Evolutionary conservation across 2,888 invertebrate species (phyloP), one percentile per base, ranked within the genome.

Genomic region (Eristalinus aeneus): DNA sequence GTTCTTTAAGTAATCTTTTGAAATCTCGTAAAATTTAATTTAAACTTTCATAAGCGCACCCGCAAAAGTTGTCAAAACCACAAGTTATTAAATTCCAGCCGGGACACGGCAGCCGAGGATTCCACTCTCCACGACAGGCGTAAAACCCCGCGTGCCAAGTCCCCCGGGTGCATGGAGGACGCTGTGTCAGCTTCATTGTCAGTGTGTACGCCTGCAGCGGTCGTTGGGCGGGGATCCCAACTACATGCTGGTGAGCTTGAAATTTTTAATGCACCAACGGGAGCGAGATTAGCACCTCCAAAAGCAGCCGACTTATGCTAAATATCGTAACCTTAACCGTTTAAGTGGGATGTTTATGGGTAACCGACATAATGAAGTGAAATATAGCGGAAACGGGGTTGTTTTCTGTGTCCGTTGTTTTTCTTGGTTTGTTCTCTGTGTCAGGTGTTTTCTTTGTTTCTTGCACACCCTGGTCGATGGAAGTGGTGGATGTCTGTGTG

Each of bases 281-380:
- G 56, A 46, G 1, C n/a, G 6, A 16, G 46, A 56, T 56, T 56
- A 56, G 23, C 23, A 11, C 56, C 12, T 56, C 22, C 56, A 27
- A 56, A 56, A 56, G 56, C 12, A 56, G 23, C 22, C 10, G 23
- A 56, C 56, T 46, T 31, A 34, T 61, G 32, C 56, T 58, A 23
- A 69, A 72, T 73, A 72, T 67, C 22, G 31, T 61, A 77, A 34
- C 72, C 67, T 68, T 58, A 54, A 60, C 53, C 31, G 23, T 46
- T 61, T 53, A 36, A 46, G 34, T 61, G 23, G 53, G 61, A 68
- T 34, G 53, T 61, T 63, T 54, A 63, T 69, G 63, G 46, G 27
- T 27, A 54, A 23, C 34, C 27, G 53, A 63, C 27, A 39, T 68
- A 54, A 69, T n/a, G 11, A 61, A 27, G 2, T 32, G 46, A 34